Base-by-base conservation (phyloP, 2,888 invertebrate genomes). In the Thera obeliscata region DNA sequence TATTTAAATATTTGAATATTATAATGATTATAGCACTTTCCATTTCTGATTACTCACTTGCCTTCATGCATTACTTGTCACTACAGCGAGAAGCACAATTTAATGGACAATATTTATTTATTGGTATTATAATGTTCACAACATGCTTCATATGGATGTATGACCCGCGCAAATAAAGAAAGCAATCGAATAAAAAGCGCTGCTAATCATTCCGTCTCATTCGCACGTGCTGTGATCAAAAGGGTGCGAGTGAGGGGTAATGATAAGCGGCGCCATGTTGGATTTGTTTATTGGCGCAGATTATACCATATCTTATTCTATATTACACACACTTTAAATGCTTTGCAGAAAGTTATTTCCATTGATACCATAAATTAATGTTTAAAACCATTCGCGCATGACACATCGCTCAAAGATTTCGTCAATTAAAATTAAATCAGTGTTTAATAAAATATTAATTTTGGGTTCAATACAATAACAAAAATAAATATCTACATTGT, bases 401-500 rank as follows among this genome's bases (percentile, higher is more conserved):
- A 74, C 76, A 69, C 69, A 70, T 74, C 72, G 74, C 73, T 61
- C 64, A 67, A 46, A 46, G 43, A 43, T 56, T 56, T 35, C 2
- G 56, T 56, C 8, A 41, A 76, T 80, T 82, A 84, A 78, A 76
- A 78, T 82, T 83, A 82, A 82, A 83, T 83, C 78, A 79, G 74
- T 79, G 79, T 79, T 52, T 33, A 6, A 52, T 52, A 52, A 52
- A 33, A 52, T 52, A 33, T 81, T 84, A 85, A 90, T 90, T 91
- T 90, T 79, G 91, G 89, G 82, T 87, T 91, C 88, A 91, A 90
- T 89, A 91, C 84, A 85, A 90, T 91, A 92, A 93, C 93, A 93
- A 92, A 93, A 93, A 93, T 93, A 93, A 93, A 93, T 92, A 93
- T 93, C 92, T 93, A 93, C 91, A 93, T 89, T 87, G 90, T 84